Evolutionary conservation across 2,797 vertebrate species (phyloP), one percentile per base, ranked within the genome.

Genomic region (Girardinus metallicus): DNA sequence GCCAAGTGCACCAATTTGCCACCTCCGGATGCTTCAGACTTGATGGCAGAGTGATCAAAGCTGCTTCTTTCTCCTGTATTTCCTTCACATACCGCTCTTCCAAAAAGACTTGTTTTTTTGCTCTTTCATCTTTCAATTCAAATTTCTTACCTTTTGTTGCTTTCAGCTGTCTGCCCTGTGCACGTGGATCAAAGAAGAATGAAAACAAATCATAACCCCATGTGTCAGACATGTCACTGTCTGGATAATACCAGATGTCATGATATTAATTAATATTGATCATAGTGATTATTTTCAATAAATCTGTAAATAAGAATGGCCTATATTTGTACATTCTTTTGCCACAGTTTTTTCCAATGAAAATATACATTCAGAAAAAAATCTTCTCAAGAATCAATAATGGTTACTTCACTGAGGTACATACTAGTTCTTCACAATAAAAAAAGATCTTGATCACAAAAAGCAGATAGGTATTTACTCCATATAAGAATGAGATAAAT

Each of bases 71-170:
- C 88, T 84, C 71, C 64, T 75, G 83, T 89, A 85, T 94, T 94
- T 94, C 87, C 93, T 91, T 77, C 62, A 76, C 86, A 83, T 71
- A 73, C 71, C 75, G 73, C 88, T 85, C 86, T 88, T 88, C 89
- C 81, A 87, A 86, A 85, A 83, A 91, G 82, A 84, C 79, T 80
- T 91, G 85, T 87, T 86, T 87, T 70, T 64, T 79, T 79, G 11
- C 41, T 85, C 92, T 95, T 96, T 96, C 81, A 94, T 96, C 92
- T 92, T 88, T 87, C 86, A 83, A 83, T 89, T 87, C 82, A 80
- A 76, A 85, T 84, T 81, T 86, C 80, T 75, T 73, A 81, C 36
- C 66, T 91, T 86, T 90, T 77, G 82, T 82, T 80, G 85, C 86
- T 90, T 86, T 89, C 72, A 86, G 73, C 79, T 83, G 85, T 91